These are phyloP conservation scores for Athrips mouffetella DNA, from an alignment of 2,888 invertebrate genomes.

Conservation along the genomic window DNA sequence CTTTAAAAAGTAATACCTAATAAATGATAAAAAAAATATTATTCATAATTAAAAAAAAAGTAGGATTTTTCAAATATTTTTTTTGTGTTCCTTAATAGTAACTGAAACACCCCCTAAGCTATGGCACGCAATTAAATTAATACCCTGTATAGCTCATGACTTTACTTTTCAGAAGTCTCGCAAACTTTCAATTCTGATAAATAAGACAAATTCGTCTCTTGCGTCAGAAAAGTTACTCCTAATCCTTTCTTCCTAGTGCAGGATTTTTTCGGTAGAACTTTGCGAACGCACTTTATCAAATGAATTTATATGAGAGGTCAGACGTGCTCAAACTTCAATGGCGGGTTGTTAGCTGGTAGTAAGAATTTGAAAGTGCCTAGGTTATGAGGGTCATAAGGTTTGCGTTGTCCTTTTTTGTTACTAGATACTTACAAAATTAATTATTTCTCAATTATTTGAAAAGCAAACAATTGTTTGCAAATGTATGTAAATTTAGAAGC, in stretches of 20 bases:
- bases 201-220: constrained; percentile 7
- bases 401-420: too few species aligned
- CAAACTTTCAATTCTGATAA: background rate
- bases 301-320: constrained; percentile 10
- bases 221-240: background rate
- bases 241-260: constrained; percentile 1
- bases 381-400: background rate
- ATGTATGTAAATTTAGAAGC: too few species aligned
- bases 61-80: too few species aligned
- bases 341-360: background rate
- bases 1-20: too few species aligned
- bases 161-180: background rate
- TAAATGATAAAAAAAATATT: too few species aligned
- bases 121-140: too few species aligned
- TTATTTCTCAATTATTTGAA: too few species aligned
- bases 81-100: too few species aligned
- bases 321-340: constrained; percentile 2
- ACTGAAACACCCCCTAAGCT: too few species aligned
- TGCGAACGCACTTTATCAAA: constrained; percentile 5
- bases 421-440: too few species aligned
- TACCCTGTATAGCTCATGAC: background rate
- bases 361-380: background rate
- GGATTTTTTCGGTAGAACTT: background rate
- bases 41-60: too few species aligned
- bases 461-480: too few species aligned